These are phyloP conservation scores for Stomatorhinus ivindoensis DNA, from an alignment of 2,113 vertebrate species.

Conservation along the genomic window DNA sequence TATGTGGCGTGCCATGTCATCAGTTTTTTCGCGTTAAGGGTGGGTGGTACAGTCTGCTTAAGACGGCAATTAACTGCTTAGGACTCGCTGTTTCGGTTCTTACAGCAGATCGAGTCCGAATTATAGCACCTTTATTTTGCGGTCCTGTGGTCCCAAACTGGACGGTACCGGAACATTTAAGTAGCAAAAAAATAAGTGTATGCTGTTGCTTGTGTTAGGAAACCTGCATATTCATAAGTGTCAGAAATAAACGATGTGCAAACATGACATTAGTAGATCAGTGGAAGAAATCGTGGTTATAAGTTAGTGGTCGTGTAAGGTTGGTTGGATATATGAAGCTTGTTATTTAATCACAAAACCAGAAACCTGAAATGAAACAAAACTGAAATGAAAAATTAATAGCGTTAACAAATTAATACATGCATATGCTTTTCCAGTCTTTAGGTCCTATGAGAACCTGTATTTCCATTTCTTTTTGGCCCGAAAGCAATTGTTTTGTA, in stretches of 20 bases:
- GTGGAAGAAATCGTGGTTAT: neutral
- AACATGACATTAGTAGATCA: neutral
- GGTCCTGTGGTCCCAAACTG: neutral
- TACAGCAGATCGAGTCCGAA: neutral
- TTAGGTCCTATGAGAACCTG: neutral
- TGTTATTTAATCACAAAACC: neutral
- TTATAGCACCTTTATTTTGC: neutral
- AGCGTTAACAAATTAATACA: neutral
- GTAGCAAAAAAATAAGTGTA: neutral
- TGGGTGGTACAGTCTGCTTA: neutral
- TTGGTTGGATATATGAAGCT: neutral
- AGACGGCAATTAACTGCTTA: neutral
- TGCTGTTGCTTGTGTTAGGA: neutral
- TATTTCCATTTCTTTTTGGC: neutral
- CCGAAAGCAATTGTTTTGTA: neutral
- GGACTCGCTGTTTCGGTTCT: neutral
- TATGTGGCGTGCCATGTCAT: conserved; percentile 7
- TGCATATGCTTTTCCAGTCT: neutral
- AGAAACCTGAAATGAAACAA: neutral
- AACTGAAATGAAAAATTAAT: neutral
- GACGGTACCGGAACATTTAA: neutral
- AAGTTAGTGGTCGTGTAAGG: neutral
- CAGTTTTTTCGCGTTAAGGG: neutral
- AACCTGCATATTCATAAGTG: neutral
- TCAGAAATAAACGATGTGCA: neutral